Evolutionary conservation across 1,140 invertebrate genomes (phyloP), one percentile per base, ranked within the genome.

Genomic region (Cherax quadricarinatus): DNA sequence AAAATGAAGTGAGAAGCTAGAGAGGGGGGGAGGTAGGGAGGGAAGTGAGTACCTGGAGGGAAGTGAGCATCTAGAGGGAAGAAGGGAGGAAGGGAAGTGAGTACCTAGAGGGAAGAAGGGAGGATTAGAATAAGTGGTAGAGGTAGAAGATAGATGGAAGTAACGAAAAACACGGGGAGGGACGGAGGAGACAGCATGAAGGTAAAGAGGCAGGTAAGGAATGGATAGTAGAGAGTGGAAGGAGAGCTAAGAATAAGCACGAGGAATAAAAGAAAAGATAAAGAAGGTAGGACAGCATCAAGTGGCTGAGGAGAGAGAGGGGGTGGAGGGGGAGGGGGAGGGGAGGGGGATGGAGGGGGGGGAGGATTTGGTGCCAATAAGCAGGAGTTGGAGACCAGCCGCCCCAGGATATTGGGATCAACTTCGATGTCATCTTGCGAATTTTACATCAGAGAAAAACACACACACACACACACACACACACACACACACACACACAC

Each of bases 341-440:
- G 57, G 12, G 51, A 30, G 41, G 18, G 79, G 70, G 57, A n/a
- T 18, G 62, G 51, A 79, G 24, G 53, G 53, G 53, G 41, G 86
- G 12, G 88, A 49, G 88, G 88, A 89, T 89, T 82, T 82, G 80
- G 80, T 82, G 48, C 88, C 88, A 84, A 84, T 83, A 84, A 83
- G 88, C 51, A 66, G 66, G 88, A 82, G 62, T 73, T 51, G 60
- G 80, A 57, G 57, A 82, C 57, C 41, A 49, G 49, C 30, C 48
- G 48, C 16, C 6, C 66, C 41, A 51, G 81, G 80, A 89, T 84
- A 89, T 83, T 89, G 88, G 88, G 81, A 83, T 89, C 81, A 84
- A 89, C 80, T 48, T 53, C 18, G 88, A 73, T 89, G 81, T 84
- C 88, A 84, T 84, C 60, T 75, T 57, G 62, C 41, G 80, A 83